Conservation (phyloP, 2,888 invertebrate species). For the Ceriagrion tenellum region DNA sequence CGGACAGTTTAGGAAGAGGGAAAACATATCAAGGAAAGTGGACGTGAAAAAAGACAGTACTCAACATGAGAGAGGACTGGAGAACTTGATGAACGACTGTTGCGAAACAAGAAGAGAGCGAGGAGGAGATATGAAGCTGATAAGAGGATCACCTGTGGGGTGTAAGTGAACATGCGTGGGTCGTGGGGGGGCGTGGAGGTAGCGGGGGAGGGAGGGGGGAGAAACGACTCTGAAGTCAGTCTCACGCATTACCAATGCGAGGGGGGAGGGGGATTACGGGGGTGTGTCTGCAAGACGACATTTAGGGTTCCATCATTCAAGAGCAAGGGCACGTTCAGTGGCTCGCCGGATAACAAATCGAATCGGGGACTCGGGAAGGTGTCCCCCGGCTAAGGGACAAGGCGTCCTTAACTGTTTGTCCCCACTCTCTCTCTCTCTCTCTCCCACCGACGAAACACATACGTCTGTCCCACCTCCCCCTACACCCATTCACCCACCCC, state of each 20-base stretch:
- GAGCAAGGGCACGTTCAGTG: not conserved
- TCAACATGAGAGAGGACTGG: not conserved
- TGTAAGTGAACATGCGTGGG: not conserved
- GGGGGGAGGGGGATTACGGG: too few species aligned
- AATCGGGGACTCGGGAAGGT: slow-evolving; percentile 45
- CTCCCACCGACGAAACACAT: not conserved
- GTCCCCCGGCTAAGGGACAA: slow-evolving; percentile 1
- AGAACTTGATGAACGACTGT: not conserved
- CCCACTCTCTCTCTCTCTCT: too few species aligned
- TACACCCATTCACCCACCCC: not conserved
- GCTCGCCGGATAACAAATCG: slow-evolving; percentile 47
- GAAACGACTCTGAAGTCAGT: too few species aligned
- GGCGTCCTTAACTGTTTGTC: not conserved
- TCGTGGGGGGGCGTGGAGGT: not conserved
- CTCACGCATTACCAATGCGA: not conserved
- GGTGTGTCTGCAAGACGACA: slow-evolving; percentile 4
- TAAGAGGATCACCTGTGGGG: not conserved
- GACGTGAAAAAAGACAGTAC: not conserved
- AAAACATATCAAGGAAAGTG: not conserved
- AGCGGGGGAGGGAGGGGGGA: not conserved
- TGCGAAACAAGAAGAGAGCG: not conserved
- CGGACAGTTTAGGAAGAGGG: not conserved
- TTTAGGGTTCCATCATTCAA: slow-evolving; percentile 48
- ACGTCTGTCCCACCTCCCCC: slow-evolving; percentile 22
- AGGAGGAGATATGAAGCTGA: not conserved